Evolutionary conservation across 2,113 vertebrate genomes (phyloP), one percentile per base, ranked within the genome.

Genomic region (Diadophis punctatus): DNA sequence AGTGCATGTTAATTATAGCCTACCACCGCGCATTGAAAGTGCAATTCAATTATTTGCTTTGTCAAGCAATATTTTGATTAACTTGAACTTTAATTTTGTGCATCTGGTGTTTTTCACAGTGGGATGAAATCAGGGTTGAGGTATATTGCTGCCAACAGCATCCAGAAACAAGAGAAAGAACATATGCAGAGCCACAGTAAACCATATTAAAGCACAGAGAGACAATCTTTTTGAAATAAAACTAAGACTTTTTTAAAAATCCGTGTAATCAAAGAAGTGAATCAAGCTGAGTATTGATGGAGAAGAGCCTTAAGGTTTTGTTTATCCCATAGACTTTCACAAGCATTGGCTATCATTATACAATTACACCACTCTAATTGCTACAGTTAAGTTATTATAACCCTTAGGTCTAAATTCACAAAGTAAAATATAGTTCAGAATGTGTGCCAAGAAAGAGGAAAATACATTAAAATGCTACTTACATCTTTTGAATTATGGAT

Each of bases 1-100:
- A 97, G 96, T 98, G 97, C 97, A 96, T 98, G 98, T 98, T 99
- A 99, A 99, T 99, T 99, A 99, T 97, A 94, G 96, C 97, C 98
- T 97, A 97, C 97, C 97, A 97, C 98, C 96, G 97, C 96, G 98
- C 98, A 97, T 98, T 98, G 98, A 97, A 97, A 97, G 97, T 97
- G 96, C 96, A 97, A 96, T 97, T 98, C 97, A 97, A 97, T 98
- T 98, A 98, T 98, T 98, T 98, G 97, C 97, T 98, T 97, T 98
- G 97, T 98, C 97, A 98, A 97, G 97, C 97, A 97, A 96, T 98
- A 98, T 97, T 97, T 98, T 98, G 97, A 97, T 98, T 97, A 98
- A 98, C 96, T 93, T 97, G 96, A 97, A 96, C 93, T 97, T 97
- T 97, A 97, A 97, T 97, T 97, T 96, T 95, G 91, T 97, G 68